phyloP scores from a whole-genome alignment of 2,113 vertebrate genomes.

The Piprites chloris region DNA sequence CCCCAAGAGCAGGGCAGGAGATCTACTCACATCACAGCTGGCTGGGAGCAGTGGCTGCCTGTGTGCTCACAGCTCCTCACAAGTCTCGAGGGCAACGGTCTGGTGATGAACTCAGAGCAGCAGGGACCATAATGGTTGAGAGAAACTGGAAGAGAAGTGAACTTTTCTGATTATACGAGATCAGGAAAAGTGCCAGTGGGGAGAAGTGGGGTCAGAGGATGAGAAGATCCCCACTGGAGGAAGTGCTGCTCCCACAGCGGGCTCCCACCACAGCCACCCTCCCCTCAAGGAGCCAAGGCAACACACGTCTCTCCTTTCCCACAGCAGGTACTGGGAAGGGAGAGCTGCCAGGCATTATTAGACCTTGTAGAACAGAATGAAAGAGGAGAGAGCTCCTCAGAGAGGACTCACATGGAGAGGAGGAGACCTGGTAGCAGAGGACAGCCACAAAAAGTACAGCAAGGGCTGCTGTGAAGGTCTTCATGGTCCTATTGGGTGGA shows the following conservation, averaged over 20 bases:
- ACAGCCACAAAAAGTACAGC: not conserved
- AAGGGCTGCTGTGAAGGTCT: not conserved
- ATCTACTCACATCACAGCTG: slow-evolving; percentile 13
- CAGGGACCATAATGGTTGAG: not conserved
- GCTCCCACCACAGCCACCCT: not conserved
- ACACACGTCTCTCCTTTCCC: not conserved
- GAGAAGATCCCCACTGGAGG: not conserved
- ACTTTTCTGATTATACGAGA: not conserved
- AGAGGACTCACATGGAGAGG: not conserved
- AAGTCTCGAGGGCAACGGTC: fast-evolving
- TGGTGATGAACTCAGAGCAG: fast-evolving
- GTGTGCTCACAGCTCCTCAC: not conserved
- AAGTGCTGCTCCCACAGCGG: not conserved
- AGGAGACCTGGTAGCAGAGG: not conserved
- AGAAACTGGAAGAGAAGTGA: not conserved
- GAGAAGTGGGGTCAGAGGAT: not conserved
- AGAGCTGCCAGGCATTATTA: not conserved
- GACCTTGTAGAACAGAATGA: not conserved
- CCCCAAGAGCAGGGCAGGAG: not conserved
- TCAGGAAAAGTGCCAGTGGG: not conserved
- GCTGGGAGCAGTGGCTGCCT: not conserved
- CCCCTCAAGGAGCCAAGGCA: not conserved
- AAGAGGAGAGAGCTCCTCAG: not conserved
- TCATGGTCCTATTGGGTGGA: not conserved
- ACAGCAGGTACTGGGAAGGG: not conserved